Evolutionary conservation across 1,140 invertebrate genomes (phyloP), one percentile per base, ranked within the genome.

Genomic region (Eulimnadia texana): DNA sequence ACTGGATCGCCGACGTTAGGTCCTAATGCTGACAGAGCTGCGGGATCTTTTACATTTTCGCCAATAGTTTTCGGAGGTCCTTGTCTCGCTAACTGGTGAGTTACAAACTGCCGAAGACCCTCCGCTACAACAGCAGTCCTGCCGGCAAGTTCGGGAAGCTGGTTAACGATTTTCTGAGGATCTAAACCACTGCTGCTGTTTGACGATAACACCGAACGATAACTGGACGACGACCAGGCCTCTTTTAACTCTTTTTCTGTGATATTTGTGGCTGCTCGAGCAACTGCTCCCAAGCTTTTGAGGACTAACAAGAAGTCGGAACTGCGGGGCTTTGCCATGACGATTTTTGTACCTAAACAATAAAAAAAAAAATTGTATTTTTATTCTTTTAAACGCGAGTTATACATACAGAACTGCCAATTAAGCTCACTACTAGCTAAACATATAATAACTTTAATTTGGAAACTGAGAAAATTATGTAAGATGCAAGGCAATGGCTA

Each of bases 211-310:
- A 23, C 13, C 11, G 49, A 19, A 23, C 28, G 28, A 33, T 3
- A 51, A 22, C 51, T 55, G 42, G 19, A 60, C 16, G 13, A 23
- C 25, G 53, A 19, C 57, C 25, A 58, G 49, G 52, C 58, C 61
- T 67, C 54, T 42, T 33, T 49, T 22, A 60, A 9, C 29, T 63
- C 62, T 28, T 56, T 25, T 54, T 63, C 53, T 33, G 56, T 58
- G 13, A 54, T 33, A 51, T 22, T 49, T 16, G 50, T 13, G 20
- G 62, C 55, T 20, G 63, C 52, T 33, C 23, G 23, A 19, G 58
- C 25, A n/a, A 64, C 50, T 29, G 50, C 52, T 28, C 51, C 51
- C 1, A 62, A 24, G n/a, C 63, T 59, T 50, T n/a, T 53, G 42
- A 64, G 50, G 33, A 64, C 42, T 3, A 50, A 22, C 19, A 61